phyloP scores from a whole-genome alignment of 2,888 invertebrate species.

The Xestobium rufovillosum region DNA sequence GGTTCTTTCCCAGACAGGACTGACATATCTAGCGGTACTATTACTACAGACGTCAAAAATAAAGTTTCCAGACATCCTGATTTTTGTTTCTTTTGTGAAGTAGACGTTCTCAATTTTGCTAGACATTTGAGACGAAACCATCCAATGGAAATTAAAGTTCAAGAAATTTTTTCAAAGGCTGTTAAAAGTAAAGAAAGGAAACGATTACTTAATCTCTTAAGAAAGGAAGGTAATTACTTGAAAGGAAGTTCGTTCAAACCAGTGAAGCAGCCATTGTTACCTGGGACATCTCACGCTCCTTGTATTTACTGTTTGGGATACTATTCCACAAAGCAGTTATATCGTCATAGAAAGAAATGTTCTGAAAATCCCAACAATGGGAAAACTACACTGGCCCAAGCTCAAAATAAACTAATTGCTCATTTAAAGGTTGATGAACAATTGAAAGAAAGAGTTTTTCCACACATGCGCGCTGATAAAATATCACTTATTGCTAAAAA shows the following conservation, averaged over 20 bases:
- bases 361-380: not conserved
- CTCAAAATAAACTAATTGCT: not conserved
- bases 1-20: too few relatives aligned
- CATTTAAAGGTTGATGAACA: constrained; percentile 3
- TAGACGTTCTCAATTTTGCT: constrained; percentile 13
- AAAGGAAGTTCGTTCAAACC: constrained; percentile 6
- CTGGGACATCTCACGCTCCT: constrained; percentile 5
- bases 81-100: constrained; percentile 14
- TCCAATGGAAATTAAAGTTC: constrained; percentile 12
- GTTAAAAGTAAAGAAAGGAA: constrained; percentile 11
- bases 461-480: not conserved
- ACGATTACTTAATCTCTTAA: constrained; percentile 6
- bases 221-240: constrained; percentile 15
- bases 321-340: constrained; percentile 17
- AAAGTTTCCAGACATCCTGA: constrained; percentile 6
- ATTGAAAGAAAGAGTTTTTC: constrained; percentile 1
- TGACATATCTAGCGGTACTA: too few relatives aligned
- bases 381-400: constrained; percentile 3
- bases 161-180: constrained; percentile 10
- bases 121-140: constrained; percentile 14
- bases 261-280: constrained; percentile 1
- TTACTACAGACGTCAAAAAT: too few relatives aligned
- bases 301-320: constrained; percentile 17
- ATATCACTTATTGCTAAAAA: constrained; percentile 4
- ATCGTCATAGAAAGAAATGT: constrained; percentile 15